These are phyloP conservation scores for Drosophila setosimentum DNA, from an alignment of 2,888 invertebrate genomes.

Conservation along the genomic window DNA sequence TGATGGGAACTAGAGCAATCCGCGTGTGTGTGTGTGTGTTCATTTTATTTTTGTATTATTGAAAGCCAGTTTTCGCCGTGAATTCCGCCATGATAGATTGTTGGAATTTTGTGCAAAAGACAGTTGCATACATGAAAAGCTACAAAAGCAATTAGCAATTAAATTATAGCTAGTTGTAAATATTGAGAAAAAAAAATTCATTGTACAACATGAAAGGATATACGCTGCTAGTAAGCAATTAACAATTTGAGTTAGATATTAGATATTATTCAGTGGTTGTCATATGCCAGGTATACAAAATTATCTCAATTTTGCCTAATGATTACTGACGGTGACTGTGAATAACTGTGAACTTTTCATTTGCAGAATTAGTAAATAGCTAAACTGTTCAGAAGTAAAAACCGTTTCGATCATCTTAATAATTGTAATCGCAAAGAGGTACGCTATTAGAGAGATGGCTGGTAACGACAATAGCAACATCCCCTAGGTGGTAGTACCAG, in stretches of 20 bases:
- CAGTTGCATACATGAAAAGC: slow-evolving; percentile 10
- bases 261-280: neutral
- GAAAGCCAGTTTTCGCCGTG: slow-evolving; percentile 54
- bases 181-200: neutral
- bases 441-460: slow-evolving; percentile 28
- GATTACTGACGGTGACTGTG: neutral
- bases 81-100: slow-evolving; percentile 28
- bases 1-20: slow-evolving; percentile 38
- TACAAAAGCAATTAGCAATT: slow-evolving; percentile 7
- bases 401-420: slow-evolving; percentile 38
- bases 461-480: slow-evolving; percentile 4
- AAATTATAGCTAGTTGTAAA: neutral
- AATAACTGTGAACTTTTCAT: neutral
- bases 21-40: slow-evolving; percentile 7
- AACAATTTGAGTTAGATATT: neutral
- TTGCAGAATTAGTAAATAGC: neutral
- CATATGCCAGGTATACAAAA: neutral
- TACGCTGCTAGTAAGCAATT: neutral
- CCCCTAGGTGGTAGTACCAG: slow-evolving; percentile 15
- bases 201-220: neutral
- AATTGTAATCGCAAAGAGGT: slow-evolving; percentile 47
- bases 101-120: slow-evolving; percentile 13
- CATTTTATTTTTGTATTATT: slow-evolving; percentile 57
- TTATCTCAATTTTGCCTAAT: neutral
- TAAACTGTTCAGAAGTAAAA: neutral